These are phyloP conservation scores for Diglossa brunneiventris DNA, from an alignment of 2,113 vertebrate genomes.

Conservation along the genomic window DNA sequence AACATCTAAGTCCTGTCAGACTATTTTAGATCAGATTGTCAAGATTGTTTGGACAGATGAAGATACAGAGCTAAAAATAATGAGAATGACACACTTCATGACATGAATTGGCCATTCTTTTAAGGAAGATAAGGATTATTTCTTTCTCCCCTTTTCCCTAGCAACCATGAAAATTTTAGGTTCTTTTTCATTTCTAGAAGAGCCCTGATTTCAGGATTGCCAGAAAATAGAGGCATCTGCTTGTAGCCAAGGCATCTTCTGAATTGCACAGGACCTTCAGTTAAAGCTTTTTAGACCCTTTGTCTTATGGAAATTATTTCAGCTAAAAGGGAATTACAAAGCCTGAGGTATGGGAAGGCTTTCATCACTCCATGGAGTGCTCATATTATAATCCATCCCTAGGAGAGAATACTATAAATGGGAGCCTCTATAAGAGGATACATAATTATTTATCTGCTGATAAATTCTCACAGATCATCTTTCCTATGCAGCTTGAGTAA, in stretches of 20 bases:
- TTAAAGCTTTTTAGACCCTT: constrained; percentile 8
- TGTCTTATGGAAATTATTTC: constrained; percentile 1
- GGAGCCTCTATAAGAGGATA: background rate
- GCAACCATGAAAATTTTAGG: constrained; percentile 6
- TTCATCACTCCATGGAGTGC: background rate
- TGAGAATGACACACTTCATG: background rate
- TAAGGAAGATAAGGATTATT: background rate
- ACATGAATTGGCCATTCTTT: background rate
- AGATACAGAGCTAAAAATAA: background rate
- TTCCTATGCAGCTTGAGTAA: background rate
- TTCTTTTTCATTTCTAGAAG: background rate
- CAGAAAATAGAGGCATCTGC: background rate
- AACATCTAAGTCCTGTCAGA: background rate
- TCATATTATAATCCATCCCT: background rate
- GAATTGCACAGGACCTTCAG: background rate
- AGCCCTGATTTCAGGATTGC: constrained; percentile 5
- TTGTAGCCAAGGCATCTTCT: background rate
- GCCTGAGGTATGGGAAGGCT: background rate
- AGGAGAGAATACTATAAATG: background rate
- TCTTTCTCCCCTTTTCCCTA: background rate
- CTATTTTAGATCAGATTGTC: background rate
- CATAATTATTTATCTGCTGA: constrained; percentile 19
- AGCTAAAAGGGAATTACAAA: constrained; percentile 3
- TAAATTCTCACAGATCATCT: constrained; percentile 17
- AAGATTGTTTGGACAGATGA: background rate